These are phyloP conservation scores for Fistularia commersonii DNA, from an alignment of 2,797 vertebrate species.

Conservation along the genomic window DNA sequence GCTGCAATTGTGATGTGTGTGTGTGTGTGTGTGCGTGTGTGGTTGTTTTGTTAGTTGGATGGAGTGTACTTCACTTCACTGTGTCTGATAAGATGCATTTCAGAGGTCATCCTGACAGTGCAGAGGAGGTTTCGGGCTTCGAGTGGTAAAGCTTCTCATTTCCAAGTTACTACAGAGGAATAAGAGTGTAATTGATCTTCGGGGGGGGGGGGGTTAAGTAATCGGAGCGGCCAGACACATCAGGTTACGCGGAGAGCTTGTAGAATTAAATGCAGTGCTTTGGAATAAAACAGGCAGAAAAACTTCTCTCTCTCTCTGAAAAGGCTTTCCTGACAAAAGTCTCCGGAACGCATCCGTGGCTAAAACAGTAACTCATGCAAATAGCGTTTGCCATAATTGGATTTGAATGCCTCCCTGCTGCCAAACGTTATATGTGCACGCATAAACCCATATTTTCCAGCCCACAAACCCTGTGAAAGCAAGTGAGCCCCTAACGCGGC, in stretches of 20 bases:
- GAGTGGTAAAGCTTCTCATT: slow-evolving; percentile 12
- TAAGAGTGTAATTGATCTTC: not conserved
- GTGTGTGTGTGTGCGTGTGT: slow-evolving; percentile 7
- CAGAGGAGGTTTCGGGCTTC: not conserved
- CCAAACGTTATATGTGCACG: slow-evolving; percentile 74
- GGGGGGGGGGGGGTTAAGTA: not conserved
- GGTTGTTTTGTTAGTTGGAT: slow-evolving; percentile 1
- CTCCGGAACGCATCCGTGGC: slow-evolving; percentile 48
- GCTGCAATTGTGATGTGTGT: not conserved
- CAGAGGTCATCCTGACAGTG: slow-evolving; percentile 21
- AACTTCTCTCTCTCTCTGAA: not conserved
- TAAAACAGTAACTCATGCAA: slow-evolving; percentile 73
- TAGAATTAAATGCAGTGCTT: not conserved
- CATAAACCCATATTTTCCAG: slow-evolving; percentile 75
- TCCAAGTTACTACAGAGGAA: slow-evolving; percentile 11
- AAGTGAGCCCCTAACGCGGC: slow-evolving; percentile 60
- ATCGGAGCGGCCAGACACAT: not conserved
- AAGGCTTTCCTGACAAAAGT: slow-evolving; percentile 46
- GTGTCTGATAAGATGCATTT: slow-evolving; percentile 16
- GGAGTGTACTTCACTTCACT: slow-evolving; percentile 21
- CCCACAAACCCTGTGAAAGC: slow-evolving; percentile 70
- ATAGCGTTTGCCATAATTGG: slow-evolving; percentile 70
- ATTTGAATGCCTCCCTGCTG: slow-evolving; percentile 74
- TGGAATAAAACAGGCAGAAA: not conserved
- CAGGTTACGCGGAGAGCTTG: not conserved